These are phyloP conservation scores for Chalcis sispes DNA, from an alignment of 2,888 invertebrate species.

Conservation along the genomic window DNA sequence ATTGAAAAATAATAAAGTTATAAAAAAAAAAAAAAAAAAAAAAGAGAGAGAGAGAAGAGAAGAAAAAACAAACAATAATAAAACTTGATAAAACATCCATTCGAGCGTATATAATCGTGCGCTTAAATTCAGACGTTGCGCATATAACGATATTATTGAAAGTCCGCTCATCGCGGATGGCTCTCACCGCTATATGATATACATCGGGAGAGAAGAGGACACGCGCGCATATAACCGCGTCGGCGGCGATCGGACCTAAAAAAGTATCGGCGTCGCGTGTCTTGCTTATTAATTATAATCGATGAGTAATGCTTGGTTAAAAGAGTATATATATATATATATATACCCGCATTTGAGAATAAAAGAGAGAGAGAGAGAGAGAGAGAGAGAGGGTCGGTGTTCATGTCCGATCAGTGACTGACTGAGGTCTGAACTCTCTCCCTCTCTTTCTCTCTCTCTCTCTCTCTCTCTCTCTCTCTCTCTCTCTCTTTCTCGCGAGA, in stretches of 20 bases:
- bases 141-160: not conserved
- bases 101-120: no score
- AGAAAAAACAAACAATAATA: not conserved
- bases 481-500: not conserved
- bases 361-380: conserved; percentile 3
- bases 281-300: conserved; percentile 63
- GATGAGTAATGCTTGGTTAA: conserved; percentile 55
- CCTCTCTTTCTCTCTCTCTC: not conserved
- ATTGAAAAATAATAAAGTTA: no score
- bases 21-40: no score
- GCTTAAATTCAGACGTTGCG: no score
- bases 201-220: not conserved
- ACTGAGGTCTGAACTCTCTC: conserved; percentile 37
- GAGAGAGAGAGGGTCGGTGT: conserved; percentile 17
- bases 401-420: conserved; percentile 10
- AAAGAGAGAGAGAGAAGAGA: not conserved
- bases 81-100: no score
- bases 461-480: not conserved
- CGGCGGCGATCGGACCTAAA: conserved; percentile 59
- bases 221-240: no score
- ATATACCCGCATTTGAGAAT: not conserved
- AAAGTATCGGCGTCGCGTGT: conserved; percentile 59
- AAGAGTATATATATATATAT: not conserved
- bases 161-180: not conserved
- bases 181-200: not conserved